Evolutionary conservation across 2,797 vertebrate genomes (phyloP), one percentile per base, ranked within the genome.

Genomic region (Dryobates pubescens): DNA sequence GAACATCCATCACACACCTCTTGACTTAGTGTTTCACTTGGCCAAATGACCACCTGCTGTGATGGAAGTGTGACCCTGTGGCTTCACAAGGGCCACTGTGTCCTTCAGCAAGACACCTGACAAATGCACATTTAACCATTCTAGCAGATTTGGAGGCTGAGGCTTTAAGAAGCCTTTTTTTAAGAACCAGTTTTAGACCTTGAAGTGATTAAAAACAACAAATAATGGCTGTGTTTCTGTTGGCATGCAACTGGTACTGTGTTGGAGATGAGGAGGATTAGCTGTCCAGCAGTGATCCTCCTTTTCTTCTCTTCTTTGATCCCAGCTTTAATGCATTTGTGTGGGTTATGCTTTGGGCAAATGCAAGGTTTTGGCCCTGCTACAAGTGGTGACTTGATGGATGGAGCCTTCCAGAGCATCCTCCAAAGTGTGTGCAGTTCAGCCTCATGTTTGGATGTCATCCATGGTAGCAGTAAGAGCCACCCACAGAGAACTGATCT

Each of bases 31-130:
- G n/a, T 15, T 59, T 38, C 9, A 2, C 36, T 87, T 65, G 56
- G 47, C 49, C 41, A 17, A 43, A 53, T 0, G 3, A 13, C n/a
- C 34, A 36, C 13, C 65, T 58, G 59, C 62, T 30, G 36, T 4
- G 6, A 26, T 26, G 18, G 27, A 61, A 73, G 30, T 0, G 2
- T 23, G 18, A 89, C 36, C 16, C n/a, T 24, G 17, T 1, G 7
- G n/a, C 54, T 86, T 56, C 13, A 5, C 0, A 0, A 6, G 45
- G 45, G 56, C 7, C 71, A 29, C 17, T 0, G 0, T 41, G 64
- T 34, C 34, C 57, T 93, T 49, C 29, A 70, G 53, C 27, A 76
- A 49, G 61, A 69, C 82, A 71, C 57, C 54, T 67, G 61, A 45
- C 27, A 41, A 22, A 53, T 30, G 36, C 70, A 54, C 6, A 0